Percentiles rank a stretch among this genome's conserved stretches.
These are phyloP conservation scores for Andrena haemorrhoa DNA, from an alignment of 2,888 invertebrate genomes.

Conservation along the genomic window DNA sequence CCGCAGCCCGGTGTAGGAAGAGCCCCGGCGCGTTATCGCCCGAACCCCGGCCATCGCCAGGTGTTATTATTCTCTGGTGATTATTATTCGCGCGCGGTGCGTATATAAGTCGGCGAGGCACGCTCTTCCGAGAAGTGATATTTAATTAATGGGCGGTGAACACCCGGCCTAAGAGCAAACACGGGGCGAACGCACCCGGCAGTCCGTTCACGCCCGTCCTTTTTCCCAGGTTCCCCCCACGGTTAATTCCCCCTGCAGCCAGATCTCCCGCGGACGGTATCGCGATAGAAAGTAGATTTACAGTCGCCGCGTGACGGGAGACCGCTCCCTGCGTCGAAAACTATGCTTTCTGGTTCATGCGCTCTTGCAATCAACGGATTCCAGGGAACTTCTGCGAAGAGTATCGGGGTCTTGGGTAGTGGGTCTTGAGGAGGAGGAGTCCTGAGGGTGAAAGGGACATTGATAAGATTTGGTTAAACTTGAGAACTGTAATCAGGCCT, in stretches of 20 bases:
- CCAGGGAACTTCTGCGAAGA: too few relatives aligned
- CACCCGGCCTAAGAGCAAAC: conserved; percentile 45
- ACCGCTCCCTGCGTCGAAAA: too few relatives aligned
- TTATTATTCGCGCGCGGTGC: conserved; percentile 63
- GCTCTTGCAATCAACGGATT: too few relatives aligned
- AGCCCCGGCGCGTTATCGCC: conserved; percentile 40
- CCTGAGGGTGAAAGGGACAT: too few relatives aligned
- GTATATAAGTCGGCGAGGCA: conserved; percentile 39
- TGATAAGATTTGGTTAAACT: too few relatives aligned
- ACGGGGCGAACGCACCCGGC: conserved; percentile 28
- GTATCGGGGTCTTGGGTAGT: too few relatives aligned
- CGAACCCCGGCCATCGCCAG: conserved; percentile 18
- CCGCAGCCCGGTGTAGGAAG: conserved; percentile 8
- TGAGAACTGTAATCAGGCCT: too few relatives aligned
- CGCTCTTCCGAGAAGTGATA: conserved; percentile 64
- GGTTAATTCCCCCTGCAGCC: too few relatives aligned
- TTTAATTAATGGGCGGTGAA: conserved; percentile 68
- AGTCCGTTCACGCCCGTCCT: conserved; percentile 36
- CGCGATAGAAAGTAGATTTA: conserved; percentile 18
- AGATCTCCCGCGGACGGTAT: conserved; percentile 5
- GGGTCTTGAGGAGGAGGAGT: too few relatives aligned
- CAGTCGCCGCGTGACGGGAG: too few relatives aligned
- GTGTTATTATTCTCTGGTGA: conserved; percentile 66
- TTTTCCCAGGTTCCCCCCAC: too few relatives aligned
- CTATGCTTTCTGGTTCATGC: too few relatives aligned